Base-by-base conservation (phyloP, 92 coral and sea anemone species). In the Actinernus sp. region DNA sequence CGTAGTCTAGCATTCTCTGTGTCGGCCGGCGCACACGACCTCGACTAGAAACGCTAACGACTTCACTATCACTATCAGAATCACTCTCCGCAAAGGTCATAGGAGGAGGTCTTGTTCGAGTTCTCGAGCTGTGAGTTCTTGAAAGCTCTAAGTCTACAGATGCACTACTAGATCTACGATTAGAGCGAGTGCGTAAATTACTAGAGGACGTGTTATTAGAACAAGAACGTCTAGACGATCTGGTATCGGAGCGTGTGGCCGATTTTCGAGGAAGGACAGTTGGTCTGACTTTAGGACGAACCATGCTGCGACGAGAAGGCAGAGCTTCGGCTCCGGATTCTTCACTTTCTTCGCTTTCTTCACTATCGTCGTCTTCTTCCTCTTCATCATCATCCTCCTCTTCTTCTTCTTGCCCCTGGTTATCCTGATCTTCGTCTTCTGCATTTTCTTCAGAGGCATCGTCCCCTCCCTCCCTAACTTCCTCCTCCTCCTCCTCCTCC, bases 21-120 rank as follows among this genome's bases (percentile, higher is more conserved):
- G 99, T 88, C 17, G 97, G 97, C 31, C 92, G 76, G 10, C 99
- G 92, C 10, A 95, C 87, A n/a, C 99, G 79, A 3, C 99, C 99
- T 11, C 99, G 92, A 54, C 99, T 95, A 20, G 99, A 95, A 13
- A 95, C 76, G 53, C 74, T 76, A 18, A 81, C 61, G 12, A 63
- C 18, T 2, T 83, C 88, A 40, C 66, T 88, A 49, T 88, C 99
- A 40, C 97, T 92, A 55, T 95, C 99, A 0, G 97, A 90, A 26
- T 88, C 99, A 31, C 88, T 91, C 58, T 95, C 99, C 39, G 91
- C 83, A 73, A 84, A 92, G 8, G 84, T 76, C 63, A 89, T 79
- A 19, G 61, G 79, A 23, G 76, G 90, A 3, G 65, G 75, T 20
- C 89, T 74, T 23, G 97, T 60, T 18, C 83, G 83, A 16, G 84